These are phyloP conservation scores for Trissolcus japonicus DNA, from an alignment of 2,888 invertebrate genomes.

Conservation along the genomic window DNA sequence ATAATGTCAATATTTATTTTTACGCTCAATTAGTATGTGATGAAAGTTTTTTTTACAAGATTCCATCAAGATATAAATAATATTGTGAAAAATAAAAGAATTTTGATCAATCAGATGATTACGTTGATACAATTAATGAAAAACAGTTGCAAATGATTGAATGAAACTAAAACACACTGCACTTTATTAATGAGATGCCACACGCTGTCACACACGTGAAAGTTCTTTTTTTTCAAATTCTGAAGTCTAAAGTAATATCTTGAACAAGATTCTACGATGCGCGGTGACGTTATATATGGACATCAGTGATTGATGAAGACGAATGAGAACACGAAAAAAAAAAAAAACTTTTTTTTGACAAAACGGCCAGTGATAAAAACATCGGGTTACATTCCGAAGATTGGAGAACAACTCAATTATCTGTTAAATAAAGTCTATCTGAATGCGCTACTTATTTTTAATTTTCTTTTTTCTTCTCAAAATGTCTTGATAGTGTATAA, in stretches of 20 bases:
- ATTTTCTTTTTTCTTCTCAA: background rate
- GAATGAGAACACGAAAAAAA: conserved; percentile 16
- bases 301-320: conserved; percentile 38
- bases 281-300: conserved; percentile 6
- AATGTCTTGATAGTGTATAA: background rate
- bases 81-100: background rate
- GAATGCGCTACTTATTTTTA: conserved; percentile 2
- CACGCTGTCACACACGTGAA: background rate
- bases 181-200: background rate
- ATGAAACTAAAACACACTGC: no score
- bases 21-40: conserved; percentile 2
- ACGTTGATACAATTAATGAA: no score
- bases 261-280: background rate
- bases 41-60: background rate
- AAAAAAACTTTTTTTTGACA: conserved; percentile 8
- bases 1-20: conserved; percentile 28
- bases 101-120: background rate
- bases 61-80: background rate
- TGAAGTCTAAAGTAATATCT: conserved; percentile 1
- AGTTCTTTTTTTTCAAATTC: conserved; percentile 1
- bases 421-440: background rate
- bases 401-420: conserved; percentile 16
- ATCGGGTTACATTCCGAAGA: conserved; percentile 2
- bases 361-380: conserved; percentile 33
- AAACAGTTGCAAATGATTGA: no score